Percentiles rank a stretch among this genome's conserved stretches.
These are phyloP conservation scores for Conopomorpha cramerella DNA, from an alignment of 1,140 invertebrate species.

Conservation along the genomic window DNA sequence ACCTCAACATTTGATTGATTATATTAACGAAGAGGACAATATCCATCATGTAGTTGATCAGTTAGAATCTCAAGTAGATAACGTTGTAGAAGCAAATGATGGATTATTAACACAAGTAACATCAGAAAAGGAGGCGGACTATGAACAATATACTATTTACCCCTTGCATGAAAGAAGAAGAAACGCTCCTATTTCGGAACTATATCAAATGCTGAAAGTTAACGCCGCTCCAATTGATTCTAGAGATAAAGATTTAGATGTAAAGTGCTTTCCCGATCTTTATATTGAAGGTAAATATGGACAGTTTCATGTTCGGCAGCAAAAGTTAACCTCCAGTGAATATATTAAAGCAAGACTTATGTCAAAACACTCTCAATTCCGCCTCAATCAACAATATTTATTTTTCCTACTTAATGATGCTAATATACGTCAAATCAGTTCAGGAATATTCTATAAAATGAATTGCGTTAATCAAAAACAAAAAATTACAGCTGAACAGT, in stretches of 20 bases:
- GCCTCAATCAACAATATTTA: constrained; percentile 10
- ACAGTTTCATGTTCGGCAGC: constrained; percentile 8
- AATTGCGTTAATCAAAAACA: constrained; percentile 9
- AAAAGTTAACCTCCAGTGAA: constrained; percentile 10
- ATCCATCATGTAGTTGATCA: constrained; percentile 1
- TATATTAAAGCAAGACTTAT: constrained; percentile 10
- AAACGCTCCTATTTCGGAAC: constrained; percentile 7
- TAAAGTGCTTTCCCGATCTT: constrained; percentile 10
- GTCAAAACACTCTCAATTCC: constrained; percentile 9
- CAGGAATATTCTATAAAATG: constrained; percentile 12
- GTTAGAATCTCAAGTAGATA: no score
- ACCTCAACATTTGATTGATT: constrained; percentile 3
- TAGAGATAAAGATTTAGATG: constrained; percentile 10
- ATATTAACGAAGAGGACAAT: neutral
- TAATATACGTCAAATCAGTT: constrained; percentile 11
- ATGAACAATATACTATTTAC: constrained; percentile 13
- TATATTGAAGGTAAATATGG: constrained; percentile 9
- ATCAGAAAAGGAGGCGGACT: constrained; percentile 5
- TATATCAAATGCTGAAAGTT: constrained; percentile 13
- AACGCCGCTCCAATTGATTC: constrained; percentile 9
- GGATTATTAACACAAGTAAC: constrained; percentile 9
- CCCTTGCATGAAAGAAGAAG: constrained; percentile 9
- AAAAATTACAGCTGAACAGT: constrained; percentile 11
- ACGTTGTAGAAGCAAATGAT: constrained; percentile 3
- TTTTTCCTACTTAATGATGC: constrained; percentile 11